These are phyloP conservation scores for Phymatocera aterrima DNA, from an alignment of 2,888 invertebrate species.

Conservation along the genomic window DNA sequence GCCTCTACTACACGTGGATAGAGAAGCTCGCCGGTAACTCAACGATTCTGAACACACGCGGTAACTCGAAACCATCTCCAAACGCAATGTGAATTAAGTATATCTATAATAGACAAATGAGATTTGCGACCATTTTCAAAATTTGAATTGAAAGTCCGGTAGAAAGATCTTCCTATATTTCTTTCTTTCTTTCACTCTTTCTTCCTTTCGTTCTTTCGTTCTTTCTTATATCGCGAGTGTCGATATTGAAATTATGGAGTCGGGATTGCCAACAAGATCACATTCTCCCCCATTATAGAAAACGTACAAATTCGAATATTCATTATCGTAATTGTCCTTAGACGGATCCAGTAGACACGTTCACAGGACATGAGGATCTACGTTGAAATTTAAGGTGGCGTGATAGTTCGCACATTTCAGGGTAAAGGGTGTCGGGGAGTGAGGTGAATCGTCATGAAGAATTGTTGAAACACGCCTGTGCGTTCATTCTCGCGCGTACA, in stretches of 20 bases:
- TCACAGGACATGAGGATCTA: not conserved
- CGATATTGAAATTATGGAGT: not conserved
- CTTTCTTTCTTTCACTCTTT: too few relatives aligned
- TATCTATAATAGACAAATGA: too few relatives aligned
- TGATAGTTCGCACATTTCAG: not conserved
- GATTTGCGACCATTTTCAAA: too few relatives aligned
- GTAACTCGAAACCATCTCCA: slow-evolving; percentile 7
- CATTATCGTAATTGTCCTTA: slow-evolving; percentile 1
- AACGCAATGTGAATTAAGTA: not conserved
- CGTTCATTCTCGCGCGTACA: not conserved
- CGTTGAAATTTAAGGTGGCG: slow-evolving; percentile 5
- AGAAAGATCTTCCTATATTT: too few relatives aligned
- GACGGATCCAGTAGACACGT: not conserved
- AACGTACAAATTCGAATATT: slow-evolving; percentile 27
- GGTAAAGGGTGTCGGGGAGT: not conserved
- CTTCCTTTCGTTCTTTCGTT: too few relatives aligned
- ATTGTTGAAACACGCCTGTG: slow-evolving; percentile 21
- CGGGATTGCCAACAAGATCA: not conserved
- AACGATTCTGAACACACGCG: not conserved
- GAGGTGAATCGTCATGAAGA: slow-evolving; percentile 22
- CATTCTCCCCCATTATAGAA: not conserved
- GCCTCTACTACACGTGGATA: too few relatives aligned
- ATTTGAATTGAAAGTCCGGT: too few relatives aligned
- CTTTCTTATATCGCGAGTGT: too few relatives aligned
- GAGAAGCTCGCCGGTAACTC: too few relatives aligned